Conservation (phyloP, 2,888 invertebrate species). For the Macrosiphum euphorbiae region DNA sequence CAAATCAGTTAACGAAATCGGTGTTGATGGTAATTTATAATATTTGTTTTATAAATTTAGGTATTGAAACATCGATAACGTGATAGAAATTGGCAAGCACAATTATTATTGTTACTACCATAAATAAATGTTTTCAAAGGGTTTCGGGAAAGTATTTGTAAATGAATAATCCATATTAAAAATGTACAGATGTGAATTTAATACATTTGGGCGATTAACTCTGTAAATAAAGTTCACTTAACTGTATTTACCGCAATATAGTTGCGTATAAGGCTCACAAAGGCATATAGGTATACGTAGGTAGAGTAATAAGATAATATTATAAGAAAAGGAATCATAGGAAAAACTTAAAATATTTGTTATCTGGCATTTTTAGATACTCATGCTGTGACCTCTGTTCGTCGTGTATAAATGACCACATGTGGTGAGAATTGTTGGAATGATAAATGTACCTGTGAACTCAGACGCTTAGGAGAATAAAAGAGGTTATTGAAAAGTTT, state of each 20-base stretch:
- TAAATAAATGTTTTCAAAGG: not conserved
- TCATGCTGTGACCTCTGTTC: not conserved
- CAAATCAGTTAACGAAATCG: not conserved
- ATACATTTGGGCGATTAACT: not conserved
- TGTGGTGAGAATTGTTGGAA: constrained; percentile 48
- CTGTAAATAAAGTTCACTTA: not conserved
- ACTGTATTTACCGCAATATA: not conserved
- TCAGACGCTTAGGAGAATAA: not conserved
- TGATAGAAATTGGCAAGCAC: not conserved
- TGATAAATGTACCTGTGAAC: constrained; percentile 50
- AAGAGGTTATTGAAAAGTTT: constrained; percentile 53
- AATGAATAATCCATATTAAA: not conserved
- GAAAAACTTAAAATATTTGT: not conserved
- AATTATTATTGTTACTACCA: not conserved
- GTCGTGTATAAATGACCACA: constrained; percentile 44
- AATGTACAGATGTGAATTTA: not conserved
- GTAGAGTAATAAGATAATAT: not conserved
- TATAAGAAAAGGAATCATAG: not conserved
- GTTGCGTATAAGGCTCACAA: not conserved
- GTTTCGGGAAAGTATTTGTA: not conserved
- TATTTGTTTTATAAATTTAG: not conserved
- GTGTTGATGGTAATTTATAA: not conserved
- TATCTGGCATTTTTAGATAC: not conserved
- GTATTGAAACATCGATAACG: not conserved
- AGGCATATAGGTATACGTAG: too few relatives aligned